Percentiles rank a stretch among this genome's conserved stretches.
These are phyloP conservation scores for Chloroclysta siterata DNA, from an alignment of 2,888 invertebrate species.

Conservation along the genomic window DNA sequence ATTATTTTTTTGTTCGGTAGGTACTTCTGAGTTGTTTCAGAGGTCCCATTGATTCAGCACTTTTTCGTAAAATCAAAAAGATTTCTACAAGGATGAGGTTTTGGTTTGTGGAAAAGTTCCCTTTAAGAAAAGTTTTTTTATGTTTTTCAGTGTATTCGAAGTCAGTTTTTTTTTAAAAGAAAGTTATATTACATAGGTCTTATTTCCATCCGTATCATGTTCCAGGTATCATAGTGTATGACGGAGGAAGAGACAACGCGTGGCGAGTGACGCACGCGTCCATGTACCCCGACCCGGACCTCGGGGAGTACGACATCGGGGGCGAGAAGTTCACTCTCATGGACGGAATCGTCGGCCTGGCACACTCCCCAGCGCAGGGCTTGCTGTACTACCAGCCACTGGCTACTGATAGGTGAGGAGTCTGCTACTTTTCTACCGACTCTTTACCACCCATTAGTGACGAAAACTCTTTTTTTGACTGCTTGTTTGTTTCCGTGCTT, in stretches of 20 bases:
- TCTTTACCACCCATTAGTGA: constrained; percentile 27
- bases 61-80: no score
- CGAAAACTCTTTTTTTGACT: constrained; percentile 22
- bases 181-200: background rate
- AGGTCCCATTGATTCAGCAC: no score
- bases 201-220: background rate
- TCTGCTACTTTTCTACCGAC: no score
- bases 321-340: constrained; percentile 89
- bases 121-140: no score
- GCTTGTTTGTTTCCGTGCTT: constrained; percentile 24
- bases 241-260: constrained; percentile 89
- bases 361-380: constrained; percentile 87
- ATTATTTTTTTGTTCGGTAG: no score
- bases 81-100: no score
- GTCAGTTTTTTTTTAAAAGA: no score
- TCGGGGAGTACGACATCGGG: constrained; percentile 89
- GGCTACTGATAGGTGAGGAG: constrained; percentile 87
- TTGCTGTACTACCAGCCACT: constrained; percentile 89
- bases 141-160: no score
- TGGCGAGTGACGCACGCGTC: constrained; percentile 93
- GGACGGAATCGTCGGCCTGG: constrained; percentile 90
- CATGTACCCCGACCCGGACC: constrained; percentile 94
- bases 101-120: no score
- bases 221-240: constrained; percentile 84
- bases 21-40: no score